Conservation (phyloP, 1,140 invertebrate species). For the Macrocentrus cingulum region DNA sequence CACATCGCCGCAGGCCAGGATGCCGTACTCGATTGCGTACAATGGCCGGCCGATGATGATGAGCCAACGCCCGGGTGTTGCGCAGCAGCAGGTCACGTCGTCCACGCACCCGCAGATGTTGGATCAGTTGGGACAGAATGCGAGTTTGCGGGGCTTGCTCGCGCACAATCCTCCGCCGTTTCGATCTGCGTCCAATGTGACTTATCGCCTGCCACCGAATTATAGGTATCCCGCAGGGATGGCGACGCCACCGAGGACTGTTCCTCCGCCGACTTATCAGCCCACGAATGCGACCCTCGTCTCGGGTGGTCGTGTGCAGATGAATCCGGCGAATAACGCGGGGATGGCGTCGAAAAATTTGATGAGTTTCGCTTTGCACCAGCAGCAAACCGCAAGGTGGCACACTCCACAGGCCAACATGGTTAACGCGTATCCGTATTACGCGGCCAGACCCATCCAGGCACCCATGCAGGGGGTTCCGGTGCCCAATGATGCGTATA, state of each 20-base stretch:
- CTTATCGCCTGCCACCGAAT: conserved; percentile 49
- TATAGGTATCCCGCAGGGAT: conserved; percentile 46
- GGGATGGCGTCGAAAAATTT: conserved; percentile 18
- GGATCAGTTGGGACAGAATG: conserved; percentile 51
- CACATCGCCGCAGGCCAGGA: conserved; percentile 43
- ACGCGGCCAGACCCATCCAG: conserved; percentile 33
- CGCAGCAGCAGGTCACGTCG: conserved; percentile 57
- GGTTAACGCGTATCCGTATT: conserved; percentile 41
- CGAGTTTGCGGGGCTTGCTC: conserved; percentile 50
- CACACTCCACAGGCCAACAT: conserved; percentile 56
- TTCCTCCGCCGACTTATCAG: conserved; percentile 43
- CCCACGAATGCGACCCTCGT: conserved; percentile 40
- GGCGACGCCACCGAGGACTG: conserved; percentile 33
- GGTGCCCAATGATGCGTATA: conserved; percentile 62
- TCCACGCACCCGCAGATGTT: conserved; percentile 59
- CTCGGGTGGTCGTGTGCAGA: conserved; percentile 44
- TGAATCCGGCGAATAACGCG: conserved; percentile 27
- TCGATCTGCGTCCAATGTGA: conserved; percentile 38
- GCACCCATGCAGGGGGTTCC: conserved; percentile 37
- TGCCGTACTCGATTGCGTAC: conserved; percentile 42
- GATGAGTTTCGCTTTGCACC: conserved; percentile 25
- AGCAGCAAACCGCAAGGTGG: conserved; percentile 45
- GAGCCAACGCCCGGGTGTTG: conserved; percentile 43
- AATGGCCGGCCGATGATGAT: conserved; percentile 43
- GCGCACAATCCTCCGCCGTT: conserved; percentile 51